phyloP scores from a whole-genome alignment of 1,140 invertebrate genomes.

The Coelopa frigida region DNA sequence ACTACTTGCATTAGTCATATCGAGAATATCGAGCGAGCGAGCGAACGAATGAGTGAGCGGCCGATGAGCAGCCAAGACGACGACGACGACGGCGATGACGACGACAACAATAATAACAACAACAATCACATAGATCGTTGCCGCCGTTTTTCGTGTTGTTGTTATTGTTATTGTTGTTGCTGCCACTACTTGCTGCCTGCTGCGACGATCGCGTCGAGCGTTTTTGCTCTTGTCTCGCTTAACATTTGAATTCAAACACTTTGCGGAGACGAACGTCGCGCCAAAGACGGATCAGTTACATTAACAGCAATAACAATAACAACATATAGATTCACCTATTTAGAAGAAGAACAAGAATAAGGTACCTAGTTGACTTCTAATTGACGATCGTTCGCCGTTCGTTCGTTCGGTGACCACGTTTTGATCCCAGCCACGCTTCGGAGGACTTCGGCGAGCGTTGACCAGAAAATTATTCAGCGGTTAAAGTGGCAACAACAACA shows the following conservation, averaged over 20 bases:
- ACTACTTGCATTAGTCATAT: conserved; percentile 13
- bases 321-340: no score
- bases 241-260: conserved; percentile 7
- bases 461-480: no score
- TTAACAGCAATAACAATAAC: conserved; percentile 5
- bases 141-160: background rate
- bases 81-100: background rate
- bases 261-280: conserved; percentile 5
- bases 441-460: no score
- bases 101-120: background rate
- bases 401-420: no score
- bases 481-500: no score
- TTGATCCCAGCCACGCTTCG: no score
- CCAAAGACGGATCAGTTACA: conserved; percentile 8
- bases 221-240: no score
- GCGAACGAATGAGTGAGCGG: conserved; percentile 8
- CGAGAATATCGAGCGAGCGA: conserved; percentile 3
- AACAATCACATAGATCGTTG: background rate
- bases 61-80: conserved; percentile 6
- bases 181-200: conserved; percentile 2
- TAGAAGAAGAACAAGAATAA: no score
- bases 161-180: background rate
- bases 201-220: background rate
- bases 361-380: no score
- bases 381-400: no score